Evolutionary conservation across 1,140 invertebrate genomes (phyloP), one percentile per base, ranked within the genome.

Genomic region (Parasteatoda tepidariorum): DNA sequence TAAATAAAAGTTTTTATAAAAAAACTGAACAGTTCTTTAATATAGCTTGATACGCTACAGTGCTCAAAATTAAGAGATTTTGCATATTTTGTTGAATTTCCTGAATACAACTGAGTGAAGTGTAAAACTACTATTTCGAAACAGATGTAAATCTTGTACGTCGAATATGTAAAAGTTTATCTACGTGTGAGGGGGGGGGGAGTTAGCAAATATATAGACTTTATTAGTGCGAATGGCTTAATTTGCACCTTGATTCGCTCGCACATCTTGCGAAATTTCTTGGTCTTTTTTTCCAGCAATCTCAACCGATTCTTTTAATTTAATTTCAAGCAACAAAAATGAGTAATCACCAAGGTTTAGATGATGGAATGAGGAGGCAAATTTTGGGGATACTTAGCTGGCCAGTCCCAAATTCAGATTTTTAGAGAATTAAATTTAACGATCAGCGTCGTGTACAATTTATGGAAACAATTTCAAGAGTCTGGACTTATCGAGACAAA

Each of bases 321-420:
- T 22, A 38, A 68, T n/a, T n/a, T 2, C 31, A 0, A 4, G 38
- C 22, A 71, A 24, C 26, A 22, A 71, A 54, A 71, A 55, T 71
- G 22, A 55, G n/a, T 55, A 57, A 55, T n/a, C 28, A 3, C 68
- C 7, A 71, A 54, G 4, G 26, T 71, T 55, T 71, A 38, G 30
- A 67, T 67, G 30, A 67, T 67, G 26, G 66, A 38, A 68, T 68
- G 66, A 68, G 31, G 13, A 55, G 41, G 28, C n/a, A 26, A 71
- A 55, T 26, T 30, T 2, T 71, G n/a, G 68, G 41, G 38, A 71
- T 38, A 28, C 30, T 54, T 15, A 55, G 24, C 41, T 55, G 24
- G 28, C 0, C 41, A 71, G 9, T 71, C 41, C 15, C 48, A 55
- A 71, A 22, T 71, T 5, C 68, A 71, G 68, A n/a, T 71, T 71